Percentiles rank a stretch among this genome's conserved stretches.
These are phyloP conservation scores for Lycaena phlaeas DNA, from an alignment of 2,888 invertebrate species.

Conservation along the genomic window DNA sequence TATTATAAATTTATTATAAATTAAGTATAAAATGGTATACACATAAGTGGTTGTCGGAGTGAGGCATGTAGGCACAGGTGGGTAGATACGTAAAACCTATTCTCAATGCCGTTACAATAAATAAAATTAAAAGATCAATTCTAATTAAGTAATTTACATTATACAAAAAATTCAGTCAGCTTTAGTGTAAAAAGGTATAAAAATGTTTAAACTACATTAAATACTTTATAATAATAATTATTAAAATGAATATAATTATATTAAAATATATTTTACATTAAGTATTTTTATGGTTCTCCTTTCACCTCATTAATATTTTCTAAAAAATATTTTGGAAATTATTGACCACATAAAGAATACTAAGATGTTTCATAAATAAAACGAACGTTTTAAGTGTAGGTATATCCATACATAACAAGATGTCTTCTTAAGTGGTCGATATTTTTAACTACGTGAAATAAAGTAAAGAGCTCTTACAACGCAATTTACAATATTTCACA, in stretches of 20 bases:
- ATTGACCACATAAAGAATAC: conserved; percentile 3
- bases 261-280: conserved; percentile 1
- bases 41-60: conserved; percentile 6
- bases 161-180: conserved; percentile 1
- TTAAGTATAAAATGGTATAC: conserved; percentile 15
- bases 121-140: neutral
- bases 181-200: neutral
- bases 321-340: conserved; percentile 4
- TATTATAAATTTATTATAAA: conserved; percentile 13
- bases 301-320: neutral
- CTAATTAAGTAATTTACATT: conserved; percentile 3
- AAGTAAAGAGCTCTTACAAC: conserved; percentile 47
- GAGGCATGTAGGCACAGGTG: conserved; percentile 2
- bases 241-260: too few relatives aligned
- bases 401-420: too few relatives aligned
- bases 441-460: conserved; percentile 45
- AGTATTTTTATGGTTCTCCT: neutral
- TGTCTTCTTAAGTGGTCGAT: conserved; percentile 15
- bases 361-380: neutral
- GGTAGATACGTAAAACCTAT: conserved; percentile 1
- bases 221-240: conserved; percentile 1
- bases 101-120: conserved; percentile 5
- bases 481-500: conserved; percentile 68
- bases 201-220: neutral
- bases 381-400: neutral